phyloP scores from a whole-genome alignment of 2,797 vertebrate species.

The Pelobates cultripes region DNA sequence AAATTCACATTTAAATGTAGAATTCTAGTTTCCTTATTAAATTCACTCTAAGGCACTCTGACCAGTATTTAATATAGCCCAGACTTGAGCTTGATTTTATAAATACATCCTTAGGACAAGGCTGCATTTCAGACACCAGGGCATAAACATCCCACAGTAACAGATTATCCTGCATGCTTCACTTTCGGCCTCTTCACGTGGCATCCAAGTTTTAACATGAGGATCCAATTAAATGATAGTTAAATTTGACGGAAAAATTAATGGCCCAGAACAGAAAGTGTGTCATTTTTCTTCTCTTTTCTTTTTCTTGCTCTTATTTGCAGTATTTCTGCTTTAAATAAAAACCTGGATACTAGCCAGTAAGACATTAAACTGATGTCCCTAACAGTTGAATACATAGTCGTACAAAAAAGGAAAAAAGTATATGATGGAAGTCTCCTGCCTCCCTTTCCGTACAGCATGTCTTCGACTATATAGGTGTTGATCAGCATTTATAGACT shows the following conservation, averaged over 20 bases:
- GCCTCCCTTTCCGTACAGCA: conserved; percentile 47
- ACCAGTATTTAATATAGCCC: background rate
- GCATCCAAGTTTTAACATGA: conserved; percentile 76
- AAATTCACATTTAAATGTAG: background rate
- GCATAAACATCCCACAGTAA: conserved; percentile 75
- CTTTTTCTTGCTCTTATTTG: conserved; percentile 66
- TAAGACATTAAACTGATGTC: conserved; percentile 66
- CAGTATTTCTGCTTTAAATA: conserved; percentile 78
- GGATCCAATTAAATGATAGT: conserved; percentile 83
- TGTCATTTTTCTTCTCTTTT: conserved; percentile 47
- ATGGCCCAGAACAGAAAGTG: conserved; percentile 75
- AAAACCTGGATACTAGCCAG: conserved; percentile 74
- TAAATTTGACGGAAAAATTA: conserved; percentile 82
- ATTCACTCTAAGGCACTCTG: background rate
- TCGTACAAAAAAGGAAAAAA: conserved; percentile 63
- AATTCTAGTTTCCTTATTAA: background rate
- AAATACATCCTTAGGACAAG: background rate
- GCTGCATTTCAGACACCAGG: conserved; percentile 62
- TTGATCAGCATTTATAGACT: conserved; percentile 62
- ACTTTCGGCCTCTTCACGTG: conserved; percentile 75
- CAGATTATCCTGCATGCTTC: conserved; percentile 76
- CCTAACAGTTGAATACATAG: conserved; percentile 63
- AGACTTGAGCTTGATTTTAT: background rate
- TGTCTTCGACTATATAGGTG: conserved; percentile 62
- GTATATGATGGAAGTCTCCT: conserved; percentile 63